Percentiles rank a stretch among this genome's conserved stretches.
Evolutionary conservation across 2,113 vertebrate genomes (phyloP).

Genomic region (Sander vitreus): DNA sequence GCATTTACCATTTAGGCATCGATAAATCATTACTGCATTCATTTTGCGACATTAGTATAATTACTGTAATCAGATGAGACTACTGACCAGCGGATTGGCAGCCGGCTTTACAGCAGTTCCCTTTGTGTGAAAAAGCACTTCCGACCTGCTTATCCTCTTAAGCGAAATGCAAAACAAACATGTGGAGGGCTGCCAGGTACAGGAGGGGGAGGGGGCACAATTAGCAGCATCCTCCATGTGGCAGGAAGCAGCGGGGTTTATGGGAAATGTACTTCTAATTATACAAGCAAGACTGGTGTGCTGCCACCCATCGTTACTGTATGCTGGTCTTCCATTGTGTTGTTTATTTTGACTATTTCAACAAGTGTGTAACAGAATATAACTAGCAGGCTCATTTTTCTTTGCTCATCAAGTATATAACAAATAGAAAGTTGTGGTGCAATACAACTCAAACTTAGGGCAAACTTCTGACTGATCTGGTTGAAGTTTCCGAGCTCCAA

Average conservation of each 20-base stretch:
- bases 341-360: background rate
- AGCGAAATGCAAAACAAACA: slow-evolving; percentile 51
- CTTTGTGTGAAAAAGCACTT: slow-evolving; percentile 25
- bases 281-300: background rate
- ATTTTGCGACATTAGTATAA: slow-evolving; percentile 47
- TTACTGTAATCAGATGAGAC: slow-evolving; percentile 41
- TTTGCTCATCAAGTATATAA: background rate
- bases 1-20: slow-evolving; percentile 7
- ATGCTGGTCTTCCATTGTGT: background rate
- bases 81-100: slow-evolving; percentile 18
- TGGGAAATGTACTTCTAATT: slow-evolving; percentile 32
- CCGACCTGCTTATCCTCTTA: slow-evolving; percentile 39
- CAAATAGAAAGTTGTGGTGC: slow-evolving; percentile 1
- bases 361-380: background rate
- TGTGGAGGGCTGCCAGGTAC: slow-evolving; percentile 34
- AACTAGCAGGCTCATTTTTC: background rate
- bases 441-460: too few species aligned
- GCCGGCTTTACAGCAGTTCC: slow-evolving; percentile 1
- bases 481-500: background rate
- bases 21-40: slow-evolving; percentile 29
- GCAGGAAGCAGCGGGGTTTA: slow-evolving; percentile 34
- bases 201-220: background rate
- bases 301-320: background rate
- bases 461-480: background rate
- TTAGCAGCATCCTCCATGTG: slow-evolving; percentile 25